Conservation (phyloP, 2,888 invertebrate species). For the Archips crataeganus region DNA sequence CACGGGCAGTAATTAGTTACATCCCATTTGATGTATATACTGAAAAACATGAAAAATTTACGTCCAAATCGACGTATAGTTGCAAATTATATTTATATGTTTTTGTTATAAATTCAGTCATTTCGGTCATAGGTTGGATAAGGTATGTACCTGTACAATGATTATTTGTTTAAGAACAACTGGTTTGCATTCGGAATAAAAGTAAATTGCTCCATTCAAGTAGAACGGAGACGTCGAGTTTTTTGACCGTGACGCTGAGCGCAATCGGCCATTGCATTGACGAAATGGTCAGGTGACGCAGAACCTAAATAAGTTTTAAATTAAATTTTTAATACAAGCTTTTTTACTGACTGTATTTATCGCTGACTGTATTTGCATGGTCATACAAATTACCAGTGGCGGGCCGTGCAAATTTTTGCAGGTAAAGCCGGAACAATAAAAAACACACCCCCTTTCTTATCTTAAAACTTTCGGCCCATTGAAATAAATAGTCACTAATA, state of each 20-base stretch:
- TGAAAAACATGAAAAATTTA: neutral
- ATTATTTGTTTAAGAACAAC: constrained; percentile 8
- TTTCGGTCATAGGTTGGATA: neutral
- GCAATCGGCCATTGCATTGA: constrained; percentile 13
- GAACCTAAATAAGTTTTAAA: no score
- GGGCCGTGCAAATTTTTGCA: no score
- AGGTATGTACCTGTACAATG: neutral
- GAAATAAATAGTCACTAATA: no score
- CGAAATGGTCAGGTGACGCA: neutral
- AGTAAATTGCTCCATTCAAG: constrained; percentile 27
- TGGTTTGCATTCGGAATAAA: neutral
- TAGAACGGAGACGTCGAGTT: constrained; percentile 17
- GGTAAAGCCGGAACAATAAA: no score
- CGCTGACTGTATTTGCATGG: no score
- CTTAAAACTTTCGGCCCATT: no score
- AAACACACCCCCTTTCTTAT: no score
- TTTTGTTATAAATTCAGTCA: neutral
- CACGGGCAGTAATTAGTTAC: constrained; percentile 35
- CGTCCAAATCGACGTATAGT: neutral
- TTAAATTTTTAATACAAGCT: no score
- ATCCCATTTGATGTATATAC: constrained; percentile 22
- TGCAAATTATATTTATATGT: neutral
- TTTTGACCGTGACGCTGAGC: constrained; percentile 20
- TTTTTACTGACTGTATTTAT: no score
- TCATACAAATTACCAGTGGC: no score